Percentiles rank a stretch among this genome's conserved stretches.
phyloP scores from a whole-genome alignment of 2,113 vertebrate species.

The Pseudorasbora parva region DNA sequence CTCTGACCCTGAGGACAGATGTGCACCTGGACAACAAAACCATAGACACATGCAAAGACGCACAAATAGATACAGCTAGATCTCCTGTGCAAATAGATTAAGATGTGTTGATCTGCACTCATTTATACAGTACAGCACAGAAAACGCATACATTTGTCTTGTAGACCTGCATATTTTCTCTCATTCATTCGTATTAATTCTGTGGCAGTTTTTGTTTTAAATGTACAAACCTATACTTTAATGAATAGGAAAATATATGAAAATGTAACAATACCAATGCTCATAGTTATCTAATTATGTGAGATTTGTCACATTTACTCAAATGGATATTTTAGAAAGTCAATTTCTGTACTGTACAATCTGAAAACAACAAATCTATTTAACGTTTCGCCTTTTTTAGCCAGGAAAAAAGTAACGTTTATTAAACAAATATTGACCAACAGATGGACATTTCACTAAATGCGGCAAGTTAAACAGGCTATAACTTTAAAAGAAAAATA shows the following conservation, averaged over 20 bases:
- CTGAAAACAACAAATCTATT: not conserved
- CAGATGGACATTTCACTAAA: no score
- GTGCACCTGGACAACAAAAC: conserved; percentile 53
- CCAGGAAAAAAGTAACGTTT: not conserved
- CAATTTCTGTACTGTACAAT: not conserved
- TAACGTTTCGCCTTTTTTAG: not conserved
- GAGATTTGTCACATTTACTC: not conserved
- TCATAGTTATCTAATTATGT: not conserved
- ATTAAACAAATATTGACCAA: no score
- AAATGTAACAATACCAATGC: no score
- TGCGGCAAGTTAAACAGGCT: no score
- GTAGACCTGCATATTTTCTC: not conserved
- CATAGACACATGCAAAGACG: conserved; percentile 23
- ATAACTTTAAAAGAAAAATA: not conserved
- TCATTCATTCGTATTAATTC: not conserved
- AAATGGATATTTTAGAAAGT: not conserved
- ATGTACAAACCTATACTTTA: not conserved
- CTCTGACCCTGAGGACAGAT: conserved; percentile 59
- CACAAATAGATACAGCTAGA: conserved; percentile 40
- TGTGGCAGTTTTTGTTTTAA: not conserved
- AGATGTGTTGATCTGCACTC: conserved; percentile 25
- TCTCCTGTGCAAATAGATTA: conserved; percentile 47
- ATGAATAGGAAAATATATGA: not conserved
- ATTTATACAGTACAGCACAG: conserved; percentile 37
- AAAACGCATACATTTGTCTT: not conserved